Conservation (phyloP, 2,113 vertebrate genomes). For the Silurus glanis region DNA sequence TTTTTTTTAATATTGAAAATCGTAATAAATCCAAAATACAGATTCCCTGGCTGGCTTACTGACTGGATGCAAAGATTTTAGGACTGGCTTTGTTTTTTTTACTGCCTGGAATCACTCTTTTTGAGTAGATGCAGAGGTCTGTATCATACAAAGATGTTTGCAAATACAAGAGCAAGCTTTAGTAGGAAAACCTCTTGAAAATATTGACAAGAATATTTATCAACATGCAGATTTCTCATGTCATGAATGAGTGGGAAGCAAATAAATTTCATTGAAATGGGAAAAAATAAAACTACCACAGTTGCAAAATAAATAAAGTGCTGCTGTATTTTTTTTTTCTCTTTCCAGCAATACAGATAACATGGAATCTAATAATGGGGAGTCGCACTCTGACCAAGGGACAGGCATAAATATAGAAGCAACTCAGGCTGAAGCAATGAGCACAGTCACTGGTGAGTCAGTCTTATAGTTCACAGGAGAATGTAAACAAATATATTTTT, state of each 20-base stretch:
- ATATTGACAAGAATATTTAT: too few species aligned
- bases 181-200: too few species aligned
- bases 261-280: neutral
- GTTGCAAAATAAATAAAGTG: neutral
- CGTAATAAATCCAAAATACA: too few species aligned
- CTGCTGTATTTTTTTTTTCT: neutral
- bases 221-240: too few species aligned
- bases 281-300: neutral
- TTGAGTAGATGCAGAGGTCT: too few species aligned
- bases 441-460: slow-evolving; percentile 39
- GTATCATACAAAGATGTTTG: too few species aligned
- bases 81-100: too few species aligned
- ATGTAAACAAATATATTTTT: neutral
- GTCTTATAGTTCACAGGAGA: neutral
- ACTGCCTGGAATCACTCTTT: too few species aligned
- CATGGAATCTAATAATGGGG: slow-evolving; percentile 35
- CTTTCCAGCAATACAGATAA: slow-evolving; percentile 45
- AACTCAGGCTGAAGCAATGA: neutral
- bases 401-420: slow-evolving; percentile 9
- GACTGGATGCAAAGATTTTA: too few species aligned
- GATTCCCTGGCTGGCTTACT: too few species aligned
- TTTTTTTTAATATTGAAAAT: too few species aligned
- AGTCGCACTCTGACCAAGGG: slow-evolving; percentile 19
- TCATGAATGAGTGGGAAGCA: neutral
- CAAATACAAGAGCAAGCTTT: too few species aligned